These are phyloP conservation scores for Gallinago nigripennis DNA, from an alignment of 2,797 vertebrate genomes.

Conservation along the genomic window DNA sequence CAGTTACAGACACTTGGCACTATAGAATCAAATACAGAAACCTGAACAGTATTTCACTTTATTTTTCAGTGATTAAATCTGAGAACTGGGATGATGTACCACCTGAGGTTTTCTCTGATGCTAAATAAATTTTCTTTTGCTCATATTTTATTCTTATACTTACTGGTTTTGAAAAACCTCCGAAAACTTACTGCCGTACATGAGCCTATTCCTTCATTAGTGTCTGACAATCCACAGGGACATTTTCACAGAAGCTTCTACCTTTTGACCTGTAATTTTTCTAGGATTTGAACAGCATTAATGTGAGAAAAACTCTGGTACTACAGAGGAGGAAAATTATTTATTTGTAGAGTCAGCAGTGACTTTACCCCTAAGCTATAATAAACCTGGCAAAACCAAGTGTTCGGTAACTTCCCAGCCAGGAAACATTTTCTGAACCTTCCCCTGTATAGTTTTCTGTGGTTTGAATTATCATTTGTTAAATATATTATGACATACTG, in stretches of 20 bases:
- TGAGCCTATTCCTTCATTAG: neutral
- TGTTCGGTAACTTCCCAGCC: neutral
- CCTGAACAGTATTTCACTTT: neutral
- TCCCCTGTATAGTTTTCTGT: neutral
- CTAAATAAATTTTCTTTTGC: conserved; percentile 40
- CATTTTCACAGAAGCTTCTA: neutral
- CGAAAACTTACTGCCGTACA: neutral
- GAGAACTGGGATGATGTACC: neutral
- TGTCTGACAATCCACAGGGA: neutral
- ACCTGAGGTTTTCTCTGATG: conserved; percentile 35
- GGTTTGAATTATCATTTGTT: conserved; percentile 34
- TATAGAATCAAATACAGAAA: neutral
- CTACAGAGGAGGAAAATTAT: neutral
- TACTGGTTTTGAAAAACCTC: conserved; percentile 5
- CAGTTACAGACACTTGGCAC: neutral
- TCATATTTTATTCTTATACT: conserved; percentile 12
- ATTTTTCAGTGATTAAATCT: conserved; percentile 13
- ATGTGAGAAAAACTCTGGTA: neutral
- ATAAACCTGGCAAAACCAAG: conserved; percentile 24
- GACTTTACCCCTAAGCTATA: conserved; percentile 21
- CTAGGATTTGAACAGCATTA: neutral
- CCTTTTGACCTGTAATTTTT: neutral
- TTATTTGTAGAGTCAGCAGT: conserved; percentile 20
- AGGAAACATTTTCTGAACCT: neutral
- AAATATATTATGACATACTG: conserved; percentile 24